Base-by-base conservation (phyloP, 2,888 invertebrate species). In the Kuschelorhynchus macadamiae region DNA sequence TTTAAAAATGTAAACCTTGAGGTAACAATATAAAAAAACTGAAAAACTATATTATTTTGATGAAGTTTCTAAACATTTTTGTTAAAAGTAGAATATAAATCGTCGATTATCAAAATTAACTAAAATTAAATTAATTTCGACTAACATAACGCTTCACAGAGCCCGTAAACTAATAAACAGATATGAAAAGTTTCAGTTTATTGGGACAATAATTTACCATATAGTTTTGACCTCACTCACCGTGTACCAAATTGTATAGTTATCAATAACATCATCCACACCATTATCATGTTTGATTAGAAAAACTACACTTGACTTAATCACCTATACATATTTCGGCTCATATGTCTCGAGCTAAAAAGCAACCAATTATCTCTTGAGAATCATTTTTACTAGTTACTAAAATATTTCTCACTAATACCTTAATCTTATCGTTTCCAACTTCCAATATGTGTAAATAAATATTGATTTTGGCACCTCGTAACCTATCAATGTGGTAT, bases 341-440 rank as follows among this genome's bases (percentile, higher is more conserved):
- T 25, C 25, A 25, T 5, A 7, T 25, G 14, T 17, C 11, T 33
- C 14, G 17, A 47, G 1, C 30, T 11, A 33, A n/a, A 0, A 14
- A 33, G 17, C 32, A 11, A 17, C n/a, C 21, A 20, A 21, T 8
- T 17, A 16, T 11, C 32, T 50, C 9, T 49, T 11, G 1, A n/a
- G 50, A 50, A 25, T 25, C 3, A 4, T 18, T 18, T 18, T 14
- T 1, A 1, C 1, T 25, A 1, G 7, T 9, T 33, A 50, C 3
- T 50, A 50, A 16, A 30, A 16, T 49, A 2, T 25, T 25, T 49
- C 32, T 21, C 12, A 47, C 11, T 36, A 55, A 55, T 41, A 21
- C 25, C 20, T 39, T 56, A 41, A 56, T 56, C 56, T 56, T 56
- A 56, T 56, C 56, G 20, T 9, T 11, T 41, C 16, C 4, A 30